Conservation (phyloP, 2,113 vertebrate species). For the Microcebus griseorufus region DNA sequence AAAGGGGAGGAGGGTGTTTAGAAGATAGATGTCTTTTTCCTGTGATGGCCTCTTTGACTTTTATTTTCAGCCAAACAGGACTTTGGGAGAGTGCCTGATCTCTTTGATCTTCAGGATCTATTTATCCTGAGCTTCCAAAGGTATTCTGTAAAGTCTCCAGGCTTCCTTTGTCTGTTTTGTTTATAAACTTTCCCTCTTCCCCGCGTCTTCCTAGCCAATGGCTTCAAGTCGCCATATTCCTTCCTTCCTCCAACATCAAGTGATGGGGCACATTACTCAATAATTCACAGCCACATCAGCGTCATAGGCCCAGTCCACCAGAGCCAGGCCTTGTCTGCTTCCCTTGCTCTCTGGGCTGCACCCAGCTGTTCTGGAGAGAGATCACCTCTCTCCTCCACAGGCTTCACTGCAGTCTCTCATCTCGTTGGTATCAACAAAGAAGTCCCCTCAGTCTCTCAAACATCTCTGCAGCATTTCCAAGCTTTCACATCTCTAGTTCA, state of each 20-base stretch:
- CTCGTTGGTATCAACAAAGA: not conserved
- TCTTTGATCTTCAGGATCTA: constrained; percentile 34
- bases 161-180: not conserved
- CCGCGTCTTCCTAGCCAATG: constrained; percentile 4
- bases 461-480: not conserved
- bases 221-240: not conserved
- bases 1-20: not conserved
- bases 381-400: not conserved
- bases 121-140: constrained; percentile 36
- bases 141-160: constrained; percentile 20
- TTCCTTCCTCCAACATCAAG: not conserved
- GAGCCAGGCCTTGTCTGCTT: not conserved
- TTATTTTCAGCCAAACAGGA: constrained; percentile 50
- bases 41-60: constrained; percentile 32
- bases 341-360: not conserved
- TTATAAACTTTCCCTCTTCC: not conserved
- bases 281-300: not conserved
- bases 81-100: constrained; percentile 22
- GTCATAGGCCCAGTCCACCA: not conserved
- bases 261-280: not conserved
- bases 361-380: not conserved
- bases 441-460: not conserved
- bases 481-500: not conserved
- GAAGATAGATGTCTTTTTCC: constrained; percentile 29
- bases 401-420: not conserved